Percentiles rank a stretch among this genome's conserved stretches.
These are phyloP conservation scores for Chamaea fasciata DNA, from an alignment of 2,113 vertebrate genomes.

Conservation along the genomic window DNA sequence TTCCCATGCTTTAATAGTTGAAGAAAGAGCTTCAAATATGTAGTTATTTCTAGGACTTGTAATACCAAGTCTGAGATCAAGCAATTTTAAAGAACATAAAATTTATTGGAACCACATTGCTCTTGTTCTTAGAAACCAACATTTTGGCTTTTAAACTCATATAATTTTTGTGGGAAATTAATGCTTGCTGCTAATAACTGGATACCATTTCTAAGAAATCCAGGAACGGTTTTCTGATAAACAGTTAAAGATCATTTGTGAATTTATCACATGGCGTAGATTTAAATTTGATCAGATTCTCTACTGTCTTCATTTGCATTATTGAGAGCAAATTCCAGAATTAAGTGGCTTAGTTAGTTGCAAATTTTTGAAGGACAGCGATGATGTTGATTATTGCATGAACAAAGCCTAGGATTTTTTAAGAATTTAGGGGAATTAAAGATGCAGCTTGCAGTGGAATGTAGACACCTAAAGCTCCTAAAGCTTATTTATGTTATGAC, in stretches of 20 bases:
- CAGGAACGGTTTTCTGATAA: background rate
- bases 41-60: background rate
- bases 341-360: background rate
- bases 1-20: background rate
- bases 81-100: background rate
- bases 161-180: background rate
- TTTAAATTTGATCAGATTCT: background rate
- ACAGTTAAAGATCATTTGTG: background rate
- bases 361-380: background rate
- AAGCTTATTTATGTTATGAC: constrained; percentile 5
- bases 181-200: background rate
- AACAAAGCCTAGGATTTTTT: background rate
- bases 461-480: constrained; percentile 18
- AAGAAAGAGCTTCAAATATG: background rate
- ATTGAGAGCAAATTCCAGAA: background rate
- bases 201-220: background rate
- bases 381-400: background rate
- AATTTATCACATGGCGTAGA: background rate
- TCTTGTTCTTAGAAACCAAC: background rate
- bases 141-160: background rate
- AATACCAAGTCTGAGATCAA: background rate
- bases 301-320: background rate
- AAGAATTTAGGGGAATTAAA: background rate
- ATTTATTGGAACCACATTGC: background rate
- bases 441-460: background rate